Conservation (phyloP, 2,888 invertebrate genomes). For the Eilema depressum region DNA sequence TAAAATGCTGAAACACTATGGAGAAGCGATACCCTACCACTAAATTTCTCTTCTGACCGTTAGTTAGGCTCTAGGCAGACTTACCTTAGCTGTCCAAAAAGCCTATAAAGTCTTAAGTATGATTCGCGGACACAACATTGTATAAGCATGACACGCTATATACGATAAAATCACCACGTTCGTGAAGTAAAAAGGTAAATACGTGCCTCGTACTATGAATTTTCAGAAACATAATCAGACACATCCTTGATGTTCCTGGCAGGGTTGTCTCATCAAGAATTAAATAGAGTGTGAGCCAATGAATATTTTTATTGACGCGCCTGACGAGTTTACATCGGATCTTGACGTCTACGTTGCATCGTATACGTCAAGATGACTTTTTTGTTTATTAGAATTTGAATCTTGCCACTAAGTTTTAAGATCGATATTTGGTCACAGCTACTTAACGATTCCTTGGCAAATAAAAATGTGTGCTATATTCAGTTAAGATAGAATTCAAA, state of each 20-base stretch:
- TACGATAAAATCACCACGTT: constrained; percentile 51
- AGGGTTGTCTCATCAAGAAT: constrained; percentile 80
- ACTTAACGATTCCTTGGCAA: constrained; percentile 19
- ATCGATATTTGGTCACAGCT: constrained; percentile 41
- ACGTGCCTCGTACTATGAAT: constrained; percentile 41
- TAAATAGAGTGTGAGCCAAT: constrained; percentile 85
- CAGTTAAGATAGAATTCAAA: constrained; percentile 53
- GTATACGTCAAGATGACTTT: constrained; percentile 34
- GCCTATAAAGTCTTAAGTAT: constrained; percentile 9
- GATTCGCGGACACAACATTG: constrained; percentile 34
- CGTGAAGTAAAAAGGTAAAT: constrained; percentile 38
- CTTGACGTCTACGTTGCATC: constrained; percentile 57
- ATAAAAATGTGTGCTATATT: constrained; percentile 50
- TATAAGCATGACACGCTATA: constrained; percentile 41
- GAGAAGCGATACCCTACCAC: not conserved
- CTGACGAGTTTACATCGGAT: constrained; percentile 71
- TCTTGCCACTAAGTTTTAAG: constrained; percentile 51
- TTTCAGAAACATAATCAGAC: constrained; percentile 41
- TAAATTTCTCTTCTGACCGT: not conserved
- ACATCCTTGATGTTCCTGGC: constrained; percentile 69
- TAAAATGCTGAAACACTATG: not conserved
- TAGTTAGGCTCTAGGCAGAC: not conserved
- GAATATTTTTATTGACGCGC: constrained; percentile 86
- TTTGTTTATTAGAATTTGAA: constrained; percentile 45
- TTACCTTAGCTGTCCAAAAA: not conserved